Evolutionary conservation across 2,113 vertebrate species (phyloP).

Genomic region (Entosphenus tridentatus): DNA sequence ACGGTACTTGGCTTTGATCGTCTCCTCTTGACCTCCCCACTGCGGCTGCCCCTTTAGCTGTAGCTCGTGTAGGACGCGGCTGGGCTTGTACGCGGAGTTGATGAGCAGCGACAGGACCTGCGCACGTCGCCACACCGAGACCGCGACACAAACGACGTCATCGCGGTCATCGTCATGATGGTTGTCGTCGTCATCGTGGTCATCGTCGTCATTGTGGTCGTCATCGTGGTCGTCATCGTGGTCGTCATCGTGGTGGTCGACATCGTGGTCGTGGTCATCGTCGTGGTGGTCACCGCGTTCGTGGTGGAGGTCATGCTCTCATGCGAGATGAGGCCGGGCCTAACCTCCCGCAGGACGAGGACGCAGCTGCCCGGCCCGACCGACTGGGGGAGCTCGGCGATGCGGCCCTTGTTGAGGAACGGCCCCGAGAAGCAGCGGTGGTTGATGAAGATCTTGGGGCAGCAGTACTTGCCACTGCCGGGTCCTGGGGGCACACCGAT

Average conservation of each 20-base stretch:
- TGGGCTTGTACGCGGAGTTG: constrained; percentile 91
- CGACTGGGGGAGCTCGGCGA: constrained; percentile 82
- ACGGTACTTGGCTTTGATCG: constrained; percentile 84
- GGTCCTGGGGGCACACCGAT: neutral
- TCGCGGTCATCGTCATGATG: too few species aligned
- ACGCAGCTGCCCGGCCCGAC: constrained; percentile 92
- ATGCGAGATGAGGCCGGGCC: too few species aligned
- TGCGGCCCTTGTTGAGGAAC: constrained; percentile 90
- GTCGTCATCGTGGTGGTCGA: too few species aligned
- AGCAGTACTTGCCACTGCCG: constrained; percentile 68
- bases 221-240: too few species aligned
- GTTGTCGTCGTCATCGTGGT: too few species aligned
- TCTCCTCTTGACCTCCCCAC: constrained; percentile 78
- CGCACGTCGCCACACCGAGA: too few species aligned
- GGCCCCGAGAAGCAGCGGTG: constrained; percentile 95
- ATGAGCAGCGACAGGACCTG: constrained; percentile 79
- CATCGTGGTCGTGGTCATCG: too few species aligned
- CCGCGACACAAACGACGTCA: too few species aligned
- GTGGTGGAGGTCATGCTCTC: too few species aligned
- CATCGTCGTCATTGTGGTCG: too few species aligned
- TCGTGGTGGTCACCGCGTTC: too few species aligned
- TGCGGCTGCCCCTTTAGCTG: constrained; percentile 77
- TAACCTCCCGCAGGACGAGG: constrained; percentile 85
- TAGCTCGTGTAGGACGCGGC: constrained; percentile 73
- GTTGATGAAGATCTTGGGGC: constrained; percentile 97